Evolutionary conservation across 2,797 vertebrate species (phyloP), one percentile per base, ranked within the genome.

Genomic region (Tympanoctomys barrerae): DNA sequence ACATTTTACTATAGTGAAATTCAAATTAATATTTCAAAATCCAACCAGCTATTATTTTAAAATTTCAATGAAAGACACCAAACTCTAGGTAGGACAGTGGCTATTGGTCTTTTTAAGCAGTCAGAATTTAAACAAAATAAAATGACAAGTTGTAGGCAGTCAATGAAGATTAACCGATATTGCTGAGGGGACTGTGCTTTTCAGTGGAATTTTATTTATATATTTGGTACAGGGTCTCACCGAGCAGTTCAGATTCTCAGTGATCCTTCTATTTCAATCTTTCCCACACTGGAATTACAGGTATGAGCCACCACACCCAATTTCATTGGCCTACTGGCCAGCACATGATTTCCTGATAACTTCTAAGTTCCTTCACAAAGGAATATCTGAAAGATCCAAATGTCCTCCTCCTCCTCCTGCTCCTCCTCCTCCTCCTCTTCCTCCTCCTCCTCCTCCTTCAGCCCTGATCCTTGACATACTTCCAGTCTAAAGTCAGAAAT

Each of bases 141-240:
- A 94, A 92, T 92, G 46, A 49, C 6, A 66, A 77, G n/a, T 71
- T 94, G 5, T 95, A 18, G 16, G 52, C 61, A 91, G n/a, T 62
- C 91, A 90, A 95, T 95, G 14, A 75, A 83, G 88, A 89, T 90
- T 88, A 95, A 91, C 87, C 78, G 46, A 77, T 94, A 18, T 61
- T 66, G 1, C 22, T 89, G 7, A 80, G 85, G 36, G 82, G 95
- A 94, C 59, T 57, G 64, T 19, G 16, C 18, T 33, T 89, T 46
- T 83, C 4, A 88, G 0, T 79, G 54, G 54, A 18, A 16, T 18
- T 57, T 57, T 57, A 18, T 18, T 57, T 57, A 5, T 57, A 16
- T 57, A 57, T 57, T 57, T 57, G 54, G 16, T 57, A 57, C 54
- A 57, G 14, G 3, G 54, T 57, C 16, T 57, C 54, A 18, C 54